phyloP scores from a whole-genome alignment of 2,888 invertebrate species.

The Agriopis leucophaearia region DNA sequence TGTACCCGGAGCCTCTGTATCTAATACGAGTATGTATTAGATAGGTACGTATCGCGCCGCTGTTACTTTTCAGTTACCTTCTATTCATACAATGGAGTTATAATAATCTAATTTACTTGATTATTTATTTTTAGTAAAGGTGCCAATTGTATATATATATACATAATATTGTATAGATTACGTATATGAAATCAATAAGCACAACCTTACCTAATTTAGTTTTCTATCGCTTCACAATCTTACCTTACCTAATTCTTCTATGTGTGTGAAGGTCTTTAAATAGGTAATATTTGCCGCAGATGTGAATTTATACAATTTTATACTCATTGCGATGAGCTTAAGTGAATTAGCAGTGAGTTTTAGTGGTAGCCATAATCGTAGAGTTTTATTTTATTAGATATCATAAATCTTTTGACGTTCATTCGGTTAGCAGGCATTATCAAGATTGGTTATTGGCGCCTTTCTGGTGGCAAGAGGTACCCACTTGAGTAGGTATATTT shows the following conservation, averaged over 20 bases:
- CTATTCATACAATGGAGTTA: too few species aligned
- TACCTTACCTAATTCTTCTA: background rate
- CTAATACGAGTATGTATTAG: too few species aligned
- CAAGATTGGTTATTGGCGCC: slow-evolving; percentile 28
- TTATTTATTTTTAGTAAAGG: too few species aligned
- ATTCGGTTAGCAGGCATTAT: slow-evolving; percentile 42
- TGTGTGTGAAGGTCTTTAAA: background rate
- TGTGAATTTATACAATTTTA: slow-evolving; percentile 62
- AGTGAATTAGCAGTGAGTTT: slow-evolving; percentile 54
- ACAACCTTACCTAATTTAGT: background rate
- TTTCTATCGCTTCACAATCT: background rate
- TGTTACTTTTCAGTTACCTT: too few species aligned
- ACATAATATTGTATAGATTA: too few species aligned
- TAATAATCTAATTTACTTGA: too few species aligned
- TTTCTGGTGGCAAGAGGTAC: slow-evolving; percentile 2
- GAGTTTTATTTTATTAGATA: slow-evolving; percentile 42
- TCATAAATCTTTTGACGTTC: slow-evolving; percentile 38
- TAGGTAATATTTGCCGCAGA: slow-evolving; percentile 49
- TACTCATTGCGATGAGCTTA: slow-evolving; percentile 53
- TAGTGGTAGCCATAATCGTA: slow-evolving; percentile 45
- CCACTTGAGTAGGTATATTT: background rate
- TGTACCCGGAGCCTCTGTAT: too few species aligned
- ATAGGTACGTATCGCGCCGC: too few species aligned
- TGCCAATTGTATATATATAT: background rate
- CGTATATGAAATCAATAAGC: too few species aligned